phyloP scores from a whole-genome alignment of 2,888 invertebrate genomes.

The Ptychoptera contaminata region DNA sequence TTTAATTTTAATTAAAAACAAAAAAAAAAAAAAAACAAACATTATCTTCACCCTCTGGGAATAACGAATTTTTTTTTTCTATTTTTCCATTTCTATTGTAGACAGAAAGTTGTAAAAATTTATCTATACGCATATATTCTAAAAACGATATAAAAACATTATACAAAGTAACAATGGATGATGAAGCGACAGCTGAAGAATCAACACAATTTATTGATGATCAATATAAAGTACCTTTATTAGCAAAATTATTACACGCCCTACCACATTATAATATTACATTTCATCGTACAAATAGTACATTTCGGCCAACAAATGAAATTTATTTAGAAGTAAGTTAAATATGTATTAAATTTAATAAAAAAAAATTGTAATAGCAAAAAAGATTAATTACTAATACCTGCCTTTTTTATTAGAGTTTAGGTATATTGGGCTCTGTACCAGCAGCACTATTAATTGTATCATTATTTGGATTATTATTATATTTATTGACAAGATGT shows the following conservation, averaged over 20 bases:
- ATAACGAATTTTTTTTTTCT: too few relatives aligned
- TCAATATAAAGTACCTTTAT: slow-evolving; percentile 66
- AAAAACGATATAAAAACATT: too few relatives aligned
- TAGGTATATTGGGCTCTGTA: slow-evolving; percentile 82
- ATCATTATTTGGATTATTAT: slow-evolving; percentile 72
- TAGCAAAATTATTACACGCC: slow-evolving; percentile 74
- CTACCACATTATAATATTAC: slow-evolving; percentile 87
- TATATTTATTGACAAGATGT: slow-evolving; percentile 88
- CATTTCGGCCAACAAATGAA: slow-evolving; percentile 78
- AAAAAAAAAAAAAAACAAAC: too few relatives aligned
- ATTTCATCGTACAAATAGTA: slow-evolving; percentile 76
- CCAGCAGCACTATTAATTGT: slow-evolving; percentile 90
- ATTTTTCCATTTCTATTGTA: too few relatives aligned
- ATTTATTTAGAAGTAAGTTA: slow-evolving; percentile 77
- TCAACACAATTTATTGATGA: slow-evolving; percentile 33
- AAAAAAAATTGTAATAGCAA: too few relatives aligned
- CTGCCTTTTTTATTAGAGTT: slow-evolving; percentile 53
- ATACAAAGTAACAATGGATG: too few relatives aligned
- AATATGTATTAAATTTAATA: background rate
- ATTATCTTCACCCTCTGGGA: too few relatives aligned
- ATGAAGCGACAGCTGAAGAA: too few relatives aligned
- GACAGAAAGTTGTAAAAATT: too few relatives aligned
- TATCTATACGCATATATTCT: too few relatives aligned
- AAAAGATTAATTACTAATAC: too few relatives aligned
- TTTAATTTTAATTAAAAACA: too few relatives aligned